Conservation (phyloP, 2,113 vertebrate species). For the Cebidichthys violaceus region DNA sequence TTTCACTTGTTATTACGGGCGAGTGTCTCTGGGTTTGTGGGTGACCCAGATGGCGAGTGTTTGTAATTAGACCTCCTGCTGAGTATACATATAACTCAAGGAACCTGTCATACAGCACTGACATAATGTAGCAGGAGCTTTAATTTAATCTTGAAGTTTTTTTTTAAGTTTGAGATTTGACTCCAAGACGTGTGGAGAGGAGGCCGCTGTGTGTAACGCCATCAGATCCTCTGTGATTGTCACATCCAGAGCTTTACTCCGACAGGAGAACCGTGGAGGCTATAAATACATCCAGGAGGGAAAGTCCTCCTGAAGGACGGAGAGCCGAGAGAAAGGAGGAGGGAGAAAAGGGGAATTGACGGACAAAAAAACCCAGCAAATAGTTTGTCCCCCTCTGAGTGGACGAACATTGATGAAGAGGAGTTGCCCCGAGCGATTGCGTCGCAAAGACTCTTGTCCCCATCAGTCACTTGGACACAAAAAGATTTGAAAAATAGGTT, state of each 20-base stretch:
- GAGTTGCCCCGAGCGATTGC: too few species aligned
- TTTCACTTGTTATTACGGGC: conserved; percentile 14
- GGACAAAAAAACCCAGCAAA: too few species aligned
- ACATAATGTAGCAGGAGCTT: not conserved
- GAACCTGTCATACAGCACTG: not conserved
- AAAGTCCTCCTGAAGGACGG: conserved; percentile 15
- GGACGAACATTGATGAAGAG: too few species aligned
- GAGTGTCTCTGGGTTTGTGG: conserved; percentile 1
- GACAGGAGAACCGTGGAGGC: conserved; percentile 16
- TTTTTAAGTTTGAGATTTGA: not conserved
- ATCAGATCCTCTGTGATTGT: conserved; percentile 50
- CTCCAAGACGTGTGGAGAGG: conserved; percentile 7
- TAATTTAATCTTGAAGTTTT: not conserved
- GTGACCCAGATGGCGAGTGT: not conserved
- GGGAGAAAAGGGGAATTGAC: too few species aligned
- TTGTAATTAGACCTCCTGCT: not conserved
- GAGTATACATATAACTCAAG: not conserved
- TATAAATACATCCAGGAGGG: conserved; percentile 51
- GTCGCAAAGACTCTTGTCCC: too few species aligned
- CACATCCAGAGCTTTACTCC: conserved; percentile 31
- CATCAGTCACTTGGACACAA: too few species aligned
- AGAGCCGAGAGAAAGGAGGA: not conserved
- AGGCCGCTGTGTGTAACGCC: conserved; percentile 40
- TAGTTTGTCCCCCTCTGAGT: too few species aligned
- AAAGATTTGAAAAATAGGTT: too few species aligned